A percentile compares a stretch with the other conserved stretches of the same genome.
phyloP scores from a whole-genome alignment of 30 jellyfish, hydroid and myxozoan species.

The Rhopilema esculentum region DNA sequence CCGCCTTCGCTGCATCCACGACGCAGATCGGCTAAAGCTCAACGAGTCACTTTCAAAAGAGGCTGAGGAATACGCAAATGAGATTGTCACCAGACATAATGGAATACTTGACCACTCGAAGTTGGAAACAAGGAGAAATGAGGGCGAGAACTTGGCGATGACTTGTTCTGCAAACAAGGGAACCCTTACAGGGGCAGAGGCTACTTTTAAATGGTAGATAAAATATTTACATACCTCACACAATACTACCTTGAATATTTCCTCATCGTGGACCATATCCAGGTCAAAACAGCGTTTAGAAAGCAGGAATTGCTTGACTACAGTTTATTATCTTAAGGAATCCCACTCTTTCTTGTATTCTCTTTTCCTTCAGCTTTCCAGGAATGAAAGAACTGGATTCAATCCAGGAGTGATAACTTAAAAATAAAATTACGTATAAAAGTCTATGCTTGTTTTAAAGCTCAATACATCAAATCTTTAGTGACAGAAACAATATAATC shows the following conservation, averaged over 20 bases:
- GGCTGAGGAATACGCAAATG: constrained; percentile 89
- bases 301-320: no score
- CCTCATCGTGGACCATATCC: background rate
- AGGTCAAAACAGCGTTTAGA: background rate
- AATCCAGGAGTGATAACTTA: no score
- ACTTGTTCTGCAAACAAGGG: constrained; percentile 75
- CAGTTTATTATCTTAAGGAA: no score
- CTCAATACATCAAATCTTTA: no score
- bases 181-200: constrained; percentile 84
- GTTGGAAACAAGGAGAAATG: constrained; percentile 61
- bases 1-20: constrained; percentile 77
- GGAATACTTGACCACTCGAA: constrained; percentile 83
- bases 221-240: background rate
- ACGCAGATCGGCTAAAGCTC: constrained; percentile 62
- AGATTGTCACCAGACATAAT: constrained; percentile 63
- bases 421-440: no score
- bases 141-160: constrained; percentile 91
- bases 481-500: no score
- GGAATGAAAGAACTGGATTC: no score
- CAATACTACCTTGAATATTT: no score
- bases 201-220: constrained; percentile 85
- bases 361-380: no score
- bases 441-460: no score
- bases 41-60: constrained; percentile 71
- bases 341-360: no score